Evolutionary conservation across 2,113 vertebrate species (phyloP), one percentile per base, ranked within the genome.

Genomic region (Ivindomyrus marchei): DNA sequence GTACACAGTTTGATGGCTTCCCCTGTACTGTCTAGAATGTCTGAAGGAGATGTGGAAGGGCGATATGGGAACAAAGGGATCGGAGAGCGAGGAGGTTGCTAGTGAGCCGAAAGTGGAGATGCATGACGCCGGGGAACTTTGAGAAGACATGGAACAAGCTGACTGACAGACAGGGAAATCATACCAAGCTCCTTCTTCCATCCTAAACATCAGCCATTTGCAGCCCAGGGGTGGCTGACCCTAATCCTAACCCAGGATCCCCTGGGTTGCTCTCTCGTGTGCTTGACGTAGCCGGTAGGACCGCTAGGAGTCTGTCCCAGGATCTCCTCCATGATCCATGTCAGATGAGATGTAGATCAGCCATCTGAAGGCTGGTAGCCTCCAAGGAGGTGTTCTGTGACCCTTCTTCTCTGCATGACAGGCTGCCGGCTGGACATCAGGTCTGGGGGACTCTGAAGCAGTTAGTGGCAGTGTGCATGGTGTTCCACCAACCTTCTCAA

Each of bases 1-100:
- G 36, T 80, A 19, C 49, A 7, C 27, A 9, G 24, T 87, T 31
- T 87, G 8, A 31, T 87, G 46, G 24, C 8, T 87, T 27, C 49
- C 15, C 10, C 13, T 80, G 39, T 62, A 19, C n/a, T 90, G 19
- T 42, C 19, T 80, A 97, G 97, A 94, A 36, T 97, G 97, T 94
- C 94, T 97, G 1, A 93, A 92, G 21, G 97, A 97, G 95, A 94
- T 93, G 58, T 97, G 97, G 97, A 97, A 95, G 91, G 95, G 94
- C 58, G 95, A 96, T 90, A 0, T 88, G 56, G 95, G 95, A 21
- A 91, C 88, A 2, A 92, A 94, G 88, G 92, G 42, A 90, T 93
- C 42, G 19, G 85, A 88, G 90, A 94, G 90, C 84, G 91, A 4
- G 31, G 1, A 53, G 86, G 50, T 74, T 88, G 27, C 85, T 74